Evolutionary conservation across 2,113 vertebrate genomes (phyloP), one percentile per base, ranked within the genome.

Genomic region (Beaufortia kweichowensis): DNA sequence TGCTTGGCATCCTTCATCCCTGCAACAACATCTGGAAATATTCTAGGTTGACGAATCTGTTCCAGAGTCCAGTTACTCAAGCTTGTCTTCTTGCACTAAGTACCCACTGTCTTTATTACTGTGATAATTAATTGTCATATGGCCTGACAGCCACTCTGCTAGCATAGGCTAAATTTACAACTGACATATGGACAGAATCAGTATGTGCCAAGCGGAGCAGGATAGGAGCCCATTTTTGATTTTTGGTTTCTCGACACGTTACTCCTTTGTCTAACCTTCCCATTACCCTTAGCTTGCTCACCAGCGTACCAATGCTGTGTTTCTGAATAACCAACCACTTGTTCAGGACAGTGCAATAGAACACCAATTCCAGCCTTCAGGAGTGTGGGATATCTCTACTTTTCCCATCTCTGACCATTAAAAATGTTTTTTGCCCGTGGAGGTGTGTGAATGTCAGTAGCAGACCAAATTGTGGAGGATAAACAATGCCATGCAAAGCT

Each of bases 141-240:
- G 7, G 68, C 68, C 53, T 29, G 33, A 56, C 31, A 39, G 50
- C 12, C 50, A 56, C 12, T 70, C 9, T 70, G 50, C 31, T 21
- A 69, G 23, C 67, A 55, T 19, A 29, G n/a, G 50, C 29, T 55
- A 4, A 53, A 55, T 55, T 55, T 55, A 55, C 28, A 55, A 28
- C 67, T 33, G 26, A 48, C 48, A 69, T 69, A 33, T 69, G 48
- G n/a, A 67, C 41, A 23, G 48, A 33, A 23, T 69, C 48, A 31
- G 21, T 69, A 69, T 55, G 28, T 55, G 48, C 67, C 46, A 48
- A 4, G 24, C 17, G 28, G 41, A 69, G 28, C 17, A 68, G 43
- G 9, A 50, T 1, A 10, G 23, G 41, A 48, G 26, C 43, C 26
- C 17, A 48, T 67, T 67, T 29, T 14, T 48, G 64, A 41, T n/a